These are phyloP conservation scores for Agrilus biguttatus DNA, from an alignment of 2,888 invertebrate species.

Conservation along the genomic window DNA sequence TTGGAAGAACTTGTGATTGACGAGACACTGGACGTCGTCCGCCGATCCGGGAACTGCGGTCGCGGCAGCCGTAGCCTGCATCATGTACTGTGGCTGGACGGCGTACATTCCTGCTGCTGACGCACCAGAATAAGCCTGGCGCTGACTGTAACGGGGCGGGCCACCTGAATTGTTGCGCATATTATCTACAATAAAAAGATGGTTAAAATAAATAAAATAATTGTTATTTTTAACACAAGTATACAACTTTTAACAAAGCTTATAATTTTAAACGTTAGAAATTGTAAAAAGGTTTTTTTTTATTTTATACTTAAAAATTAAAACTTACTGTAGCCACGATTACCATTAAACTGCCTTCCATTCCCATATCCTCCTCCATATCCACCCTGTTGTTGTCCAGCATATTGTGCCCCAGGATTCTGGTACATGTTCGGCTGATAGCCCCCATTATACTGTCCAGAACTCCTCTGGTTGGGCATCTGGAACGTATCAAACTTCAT, in stretches of 20 bases:
- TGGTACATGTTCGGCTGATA: conserved; percentile 7
- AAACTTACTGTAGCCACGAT: conserved; percentile 17
- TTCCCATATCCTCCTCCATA: conserved; percentile 1
- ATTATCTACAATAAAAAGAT: conserved; percentile 29
- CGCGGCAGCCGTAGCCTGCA: conserved; percentile 22
- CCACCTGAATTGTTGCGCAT: conserved; percentile 17
- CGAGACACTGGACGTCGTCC: conserved; percentile 38
- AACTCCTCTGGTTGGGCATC: conserved; percentile 36
- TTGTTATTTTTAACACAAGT: conserved; percentile 1
- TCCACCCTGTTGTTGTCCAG: conserved; percentile 5
- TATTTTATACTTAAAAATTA: not conserved
- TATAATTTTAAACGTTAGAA: too few relatives aligned
- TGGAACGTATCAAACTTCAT: conserved; percentile 35
- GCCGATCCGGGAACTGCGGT: conserved; percentile 11
- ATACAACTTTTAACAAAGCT: too few relatives aligned
- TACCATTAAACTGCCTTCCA: conserved; percentile 10
- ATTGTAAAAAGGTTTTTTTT: too few relatives aligned
- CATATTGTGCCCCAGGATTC: conserved; percentile 5
- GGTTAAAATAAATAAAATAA: not conserved
- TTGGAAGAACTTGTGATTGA: conserved; percentile 63
- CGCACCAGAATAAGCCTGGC: conserved; percentile 22
- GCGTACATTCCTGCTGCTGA: conserved; percentile 23
- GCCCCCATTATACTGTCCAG: conserved; percentile 4
- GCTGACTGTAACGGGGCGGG: conserved; percentile 10
- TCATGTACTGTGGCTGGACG: conserved; percentile 34